phyloP scores from a whole-genome alignment of 2,797 vertebrate genomes.

The Euthynnus affinis region DNA sequence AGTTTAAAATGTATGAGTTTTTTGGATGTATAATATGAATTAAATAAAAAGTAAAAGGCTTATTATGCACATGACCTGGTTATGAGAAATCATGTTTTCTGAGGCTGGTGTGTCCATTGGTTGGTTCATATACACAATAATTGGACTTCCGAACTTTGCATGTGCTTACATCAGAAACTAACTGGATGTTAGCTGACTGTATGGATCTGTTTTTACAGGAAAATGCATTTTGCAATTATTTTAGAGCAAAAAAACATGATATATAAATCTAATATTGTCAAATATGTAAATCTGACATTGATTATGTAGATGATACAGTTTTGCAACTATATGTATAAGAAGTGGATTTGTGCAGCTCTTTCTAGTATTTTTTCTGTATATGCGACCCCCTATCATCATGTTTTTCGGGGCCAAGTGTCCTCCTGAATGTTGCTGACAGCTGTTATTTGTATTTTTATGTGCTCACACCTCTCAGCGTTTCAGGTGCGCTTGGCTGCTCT shows the following conservation, averaged over 20 bases:
- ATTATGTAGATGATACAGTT: background rate
- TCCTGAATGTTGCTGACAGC: conserved; percentile 72
- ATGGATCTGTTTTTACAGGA: background rate
- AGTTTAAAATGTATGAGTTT: conserved; percentile 6
- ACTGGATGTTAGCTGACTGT: background rate
- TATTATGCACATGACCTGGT: background rate
- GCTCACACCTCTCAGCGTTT: conserved; percentile 69
- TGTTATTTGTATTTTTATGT: conserved; percentile 81
- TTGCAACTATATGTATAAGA: conserved; percentile 28
- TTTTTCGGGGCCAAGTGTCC: conserved; percentile 43
- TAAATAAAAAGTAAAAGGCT: background rate
- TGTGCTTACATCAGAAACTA: background rate
- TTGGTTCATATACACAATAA: background rate
- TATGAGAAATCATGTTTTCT: background rate
- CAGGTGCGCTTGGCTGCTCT: conserved; percentile 69
- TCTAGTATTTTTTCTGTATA: conserved; percentile 50
- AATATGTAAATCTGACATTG: no score
- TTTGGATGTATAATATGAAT: background rate
- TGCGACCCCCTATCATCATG: conserved; percentile 52
- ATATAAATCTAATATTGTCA: background rate
- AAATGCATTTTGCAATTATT: background rate
- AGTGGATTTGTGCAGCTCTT: conserved; percentile 30
- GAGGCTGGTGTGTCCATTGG: background rate
- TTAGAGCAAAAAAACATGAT: background rate
- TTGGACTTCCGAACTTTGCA: background rate